Base-by-base conservation (phyloP, 92 coral and sea anemone species). In the Siderastrea siderea region DNA sequence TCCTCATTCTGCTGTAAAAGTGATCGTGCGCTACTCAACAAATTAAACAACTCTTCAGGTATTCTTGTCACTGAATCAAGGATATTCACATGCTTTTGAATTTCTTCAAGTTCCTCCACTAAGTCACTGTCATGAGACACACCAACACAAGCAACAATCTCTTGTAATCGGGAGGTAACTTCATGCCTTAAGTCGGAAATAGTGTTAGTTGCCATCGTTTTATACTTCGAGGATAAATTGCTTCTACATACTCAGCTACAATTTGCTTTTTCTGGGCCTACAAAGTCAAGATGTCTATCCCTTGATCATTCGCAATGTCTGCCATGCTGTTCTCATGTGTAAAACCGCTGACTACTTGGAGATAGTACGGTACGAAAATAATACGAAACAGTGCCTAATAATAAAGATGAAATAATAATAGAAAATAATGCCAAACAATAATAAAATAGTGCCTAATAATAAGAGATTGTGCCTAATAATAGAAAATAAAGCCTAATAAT, bases 61-160 rank as follows among this genome's bases (percentile, higher is more conserved):
- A 88, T 66, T 64, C 84, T 75, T 88, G 92, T 83, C 77, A 74
- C 72, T 45, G 92, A 63, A 88, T 82, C 88, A 48, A 82, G 62
- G 60, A 72, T 53, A 75, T 43, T 71, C n/a, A 82, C 58, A 38
- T 82, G 84, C 84, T 70, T 79, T 70, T 66, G 77, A 14, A 88
- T 63, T 83, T 88, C 88, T 83, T 88, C 88, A 75, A 88, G 92
- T 57, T 74, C 84, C 54, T 75, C 92, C 76, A 58, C 78, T 16
- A 68, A 60, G 64, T 82, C 59, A 59, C 77, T 69, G 78, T 17
- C 64, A 59, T 82, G 46, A 54, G 49, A 19, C 17, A 52, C 12
- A 47, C 78, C 77, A 59, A 82, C 66, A 54, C 59, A 81, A 48
- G 55, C 73, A 55, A n/a, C 85, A 80, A 80, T 67, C 62, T 65